phyloP scores from a whole-genome alignment of 2,888 invertebrate species.

The Phragmatobia fuliginosa region DNA sequence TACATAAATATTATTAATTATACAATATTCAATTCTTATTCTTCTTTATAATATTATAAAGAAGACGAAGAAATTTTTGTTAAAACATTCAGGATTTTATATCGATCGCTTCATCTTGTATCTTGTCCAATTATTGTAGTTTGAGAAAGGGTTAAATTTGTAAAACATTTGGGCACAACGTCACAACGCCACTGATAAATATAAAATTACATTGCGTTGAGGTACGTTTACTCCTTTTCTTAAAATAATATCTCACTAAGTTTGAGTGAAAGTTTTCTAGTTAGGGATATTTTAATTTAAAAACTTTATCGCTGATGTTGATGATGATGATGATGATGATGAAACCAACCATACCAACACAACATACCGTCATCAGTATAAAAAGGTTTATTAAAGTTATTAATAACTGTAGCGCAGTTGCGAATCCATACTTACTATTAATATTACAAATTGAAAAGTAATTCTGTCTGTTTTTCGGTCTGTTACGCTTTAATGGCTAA shows the following conservation, averaged over 20 bases:
- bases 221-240: not conserved
- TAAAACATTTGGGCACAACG: not conserved
- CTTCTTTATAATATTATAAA: too few relatives aligned
- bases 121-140: not conserved
- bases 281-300: too few relatives aligned
- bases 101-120: conserved; percentile 10
- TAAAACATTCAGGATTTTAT: not conserved
- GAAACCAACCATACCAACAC: too few relatives aligned
- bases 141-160: conserved; percentile 9
- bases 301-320: too few relatives aligned
- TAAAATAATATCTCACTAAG: not conserved
- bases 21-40: too few relatives aligned
- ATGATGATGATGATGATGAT: too few relatives aligned
- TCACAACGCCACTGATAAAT: not conserved
- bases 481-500: too few relatives aligned
- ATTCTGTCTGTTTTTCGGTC: too few relatives aligned
- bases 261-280: not conserved
- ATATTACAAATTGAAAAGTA: too few relatives aligned
- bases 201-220: not conserved
- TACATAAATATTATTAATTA: too few relatives aligned
- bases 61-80: not conserved
- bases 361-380: not conserved
- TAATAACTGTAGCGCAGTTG: not conserved
- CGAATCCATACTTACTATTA: too few relatives aligned
- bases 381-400: not conserved